Conservation (phyloP, 2,888 invertebrate genomes). For the Zaprionus bogoriensis region DNA sequence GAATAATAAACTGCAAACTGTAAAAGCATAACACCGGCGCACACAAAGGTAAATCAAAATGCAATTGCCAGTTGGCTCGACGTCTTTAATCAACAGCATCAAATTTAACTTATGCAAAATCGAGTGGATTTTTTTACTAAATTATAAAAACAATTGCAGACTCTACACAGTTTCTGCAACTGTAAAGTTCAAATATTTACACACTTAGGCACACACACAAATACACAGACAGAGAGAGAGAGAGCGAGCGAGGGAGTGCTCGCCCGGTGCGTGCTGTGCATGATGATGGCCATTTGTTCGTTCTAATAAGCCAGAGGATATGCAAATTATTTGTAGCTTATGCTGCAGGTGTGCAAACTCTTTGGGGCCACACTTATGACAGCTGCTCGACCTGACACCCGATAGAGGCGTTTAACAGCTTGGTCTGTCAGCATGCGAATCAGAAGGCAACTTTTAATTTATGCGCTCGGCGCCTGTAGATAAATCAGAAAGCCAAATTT, state of each 20-base stretch:
- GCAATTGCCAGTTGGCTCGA: constrained; percentile 2
- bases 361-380: not conserved
- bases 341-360: constrained; percentile 6
- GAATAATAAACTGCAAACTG: constrained; percentile 3
- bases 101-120: not conserved
- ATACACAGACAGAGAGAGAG: not conserved
- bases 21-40: not conserved
- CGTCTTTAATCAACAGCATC: not conserved
- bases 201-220: constrained; percentile 1
- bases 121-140: not conserved
- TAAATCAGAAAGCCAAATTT: not conserved
- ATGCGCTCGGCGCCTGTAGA: not conserved
- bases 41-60: not conserved
- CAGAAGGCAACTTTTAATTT: not conserved
- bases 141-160: constrained; percentile 2
- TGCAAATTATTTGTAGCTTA: constrained; percentile 36
- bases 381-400: constrained; percentile 13
- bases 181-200: constrained; percentile 5
- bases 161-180: not conserved
- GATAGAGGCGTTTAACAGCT: not conserved
- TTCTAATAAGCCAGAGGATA: constrained; percentile 11
- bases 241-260: constrained; percentile 1
- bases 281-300: constrained; percentile 4
- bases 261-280: constrained; percentile 14
- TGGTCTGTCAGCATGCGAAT: not conserved